phyloP scores from a whole-genome alignment of 2,113 vertebrate species.

The Strix aluco region DNA sequence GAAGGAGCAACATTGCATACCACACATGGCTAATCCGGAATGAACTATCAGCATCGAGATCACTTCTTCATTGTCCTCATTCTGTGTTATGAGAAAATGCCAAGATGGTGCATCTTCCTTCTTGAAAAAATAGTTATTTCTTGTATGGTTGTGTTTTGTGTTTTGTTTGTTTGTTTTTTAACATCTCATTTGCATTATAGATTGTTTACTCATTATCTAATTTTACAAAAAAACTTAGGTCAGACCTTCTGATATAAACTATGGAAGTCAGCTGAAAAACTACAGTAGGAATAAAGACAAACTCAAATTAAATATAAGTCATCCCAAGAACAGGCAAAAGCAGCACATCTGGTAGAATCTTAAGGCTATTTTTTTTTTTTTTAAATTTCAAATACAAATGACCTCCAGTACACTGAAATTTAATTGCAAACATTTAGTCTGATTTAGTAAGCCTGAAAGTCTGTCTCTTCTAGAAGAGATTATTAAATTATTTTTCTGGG shows the following conservation, averaged over 20 bases:
- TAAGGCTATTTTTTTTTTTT: neutral
- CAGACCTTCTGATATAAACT: neutral
- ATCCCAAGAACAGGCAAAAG: neutral
- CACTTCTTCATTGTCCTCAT: neutral
- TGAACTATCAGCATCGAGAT: neutral
- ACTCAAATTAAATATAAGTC: neutral
- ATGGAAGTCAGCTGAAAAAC: neutral
- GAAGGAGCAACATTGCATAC: neutral
- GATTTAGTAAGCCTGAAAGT: constrained; percentile 20
- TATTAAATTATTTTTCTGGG: neutral
- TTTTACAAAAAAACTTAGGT: neutral
- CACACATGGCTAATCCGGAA: neutral
- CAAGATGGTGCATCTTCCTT: neutral
- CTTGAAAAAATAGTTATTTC: neutral
- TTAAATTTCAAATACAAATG: neutral
- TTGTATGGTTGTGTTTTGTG: neutral
- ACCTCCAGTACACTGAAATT: neutral
- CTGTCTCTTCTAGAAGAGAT: neutral
- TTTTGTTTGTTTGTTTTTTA: neutral
- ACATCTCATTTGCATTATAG: neutral
- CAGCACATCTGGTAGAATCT: neutral
- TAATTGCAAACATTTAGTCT: neutral
- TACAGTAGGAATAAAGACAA: neutral
- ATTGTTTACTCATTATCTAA: neutral
- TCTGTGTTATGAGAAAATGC: neutral